Conservation (phyloP, 2,113 vertebrate genomes). For the Grantiella picta region DNA sequence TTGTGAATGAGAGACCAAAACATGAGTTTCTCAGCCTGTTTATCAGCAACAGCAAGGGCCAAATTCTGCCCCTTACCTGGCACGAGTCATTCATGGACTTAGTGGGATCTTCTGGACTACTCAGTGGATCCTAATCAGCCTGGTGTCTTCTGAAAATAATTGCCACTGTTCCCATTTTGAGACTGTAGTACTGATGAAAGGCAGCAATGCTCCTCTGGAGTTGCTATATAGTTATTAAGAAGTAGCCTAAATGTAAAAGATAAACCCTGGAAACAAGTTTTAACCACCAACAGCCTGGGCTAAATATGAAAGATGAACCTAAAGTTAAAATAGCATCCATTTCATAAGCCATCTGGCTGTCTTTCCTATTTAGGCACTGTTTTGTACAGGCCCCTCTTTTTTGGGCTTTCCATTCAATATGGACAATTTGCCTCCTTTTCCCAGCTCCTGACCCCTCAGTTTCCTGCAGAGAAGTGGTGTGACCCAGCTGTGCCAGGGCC, state of each 20-base stretch:
- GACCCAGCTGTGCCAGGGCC: neutral
- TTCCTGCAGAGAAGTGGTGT: neutral
- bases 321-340: neutral
- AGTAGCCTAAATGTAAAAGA: neutral
- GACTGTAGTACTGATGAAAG: neutral
- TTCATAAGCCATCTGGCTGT: neutral
- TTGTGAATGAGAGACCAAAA: neutral
- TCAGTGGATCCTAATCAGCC: neutral
- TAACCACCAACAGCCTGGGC: neutral
- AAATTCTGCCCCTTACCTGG: neutral
- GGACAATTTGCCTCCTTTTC: neutral
- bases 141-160: neutral
- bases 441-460: neutral
- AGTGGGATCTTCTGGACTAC: neutral
- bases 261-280: neutral
- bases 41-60: neutral
- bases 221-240: neutral
- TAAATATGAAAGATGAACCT: neutral
- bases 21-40: neutral
- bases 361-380: neutral
- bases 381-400: neutral
- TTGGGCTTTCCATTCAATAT: neutral
- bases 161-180: neutral
- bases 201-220: neutral
- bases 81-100: neutral